Percentiles rank a stretch among this genome's conserved stretches.
Evolutionary conservation across 2,113 vertebrate species (phyloP).

Genomic region (Crocuta crocuta): DNA sequence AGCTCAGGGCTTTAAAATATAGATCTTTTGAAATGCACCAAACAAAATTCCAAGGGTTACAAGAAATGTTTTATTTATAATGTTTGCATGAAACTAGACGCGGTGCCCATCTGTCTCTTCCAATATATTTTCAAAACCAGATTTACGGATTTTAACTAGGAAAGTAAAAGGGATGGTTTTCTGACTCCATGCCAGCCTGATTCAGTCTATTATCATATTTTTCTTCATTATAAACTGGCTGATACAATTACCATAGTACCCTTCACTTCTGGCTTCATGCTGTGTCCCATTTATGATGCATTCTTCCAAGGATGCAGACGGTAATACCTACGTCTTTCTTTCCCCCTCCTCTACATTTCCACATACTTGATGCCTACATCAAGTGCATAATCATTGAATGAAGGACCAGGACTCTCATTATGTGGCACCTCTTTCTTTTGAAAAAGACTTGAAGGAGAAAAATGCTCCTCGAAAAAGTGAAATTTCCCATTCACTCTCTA

Average conservation of each 20-base stretch:
- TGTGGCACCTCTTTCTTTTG: background rate
- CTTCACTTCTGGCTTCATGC: background rate
- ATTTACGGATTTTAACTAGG: slow-evolving; percentile 47
- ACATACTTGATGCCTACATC: background rate
- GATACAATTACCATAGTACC: background rate
- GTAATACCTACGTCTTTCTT: background rate
- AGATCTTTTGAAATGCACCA: slow-evolving; percentile 70
- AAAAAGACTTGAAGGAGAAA: background rate
- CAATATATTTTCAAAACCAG: slow-evolving; percentile 69
- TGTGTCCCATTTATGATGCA: background rate
- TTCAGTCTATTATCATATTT: slow-evolving; percentile 16
- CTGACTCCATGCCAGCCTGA: background rate
- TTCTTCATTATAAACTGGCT: slow-evolving; percentile 35
- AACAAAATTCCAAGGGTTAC: slow-evolving; percentile 69
- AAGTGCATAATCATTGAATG: background rate
- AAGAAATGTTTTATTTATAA: slow-evolving; percentile 81
- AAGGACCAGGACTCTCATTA: background rate
- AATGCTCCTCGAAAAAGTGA: background rate
- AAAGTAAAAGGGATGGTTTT: background rate
- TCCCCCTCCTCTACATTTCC: background rate
- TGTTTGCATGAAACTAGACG: slow-evolving; percentile 65
- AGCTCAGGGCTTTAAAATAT: slow-evolving; percentile 66
- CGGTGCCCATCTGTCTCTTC: slow-evolving; percentile 70
- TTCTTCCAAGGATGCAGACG: background rate
- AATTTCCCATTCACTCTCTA: background rate